phyloP scores from a whole-genome alignment of 2,797 vertebrate species.

The Balearica regulorum region DNA sequence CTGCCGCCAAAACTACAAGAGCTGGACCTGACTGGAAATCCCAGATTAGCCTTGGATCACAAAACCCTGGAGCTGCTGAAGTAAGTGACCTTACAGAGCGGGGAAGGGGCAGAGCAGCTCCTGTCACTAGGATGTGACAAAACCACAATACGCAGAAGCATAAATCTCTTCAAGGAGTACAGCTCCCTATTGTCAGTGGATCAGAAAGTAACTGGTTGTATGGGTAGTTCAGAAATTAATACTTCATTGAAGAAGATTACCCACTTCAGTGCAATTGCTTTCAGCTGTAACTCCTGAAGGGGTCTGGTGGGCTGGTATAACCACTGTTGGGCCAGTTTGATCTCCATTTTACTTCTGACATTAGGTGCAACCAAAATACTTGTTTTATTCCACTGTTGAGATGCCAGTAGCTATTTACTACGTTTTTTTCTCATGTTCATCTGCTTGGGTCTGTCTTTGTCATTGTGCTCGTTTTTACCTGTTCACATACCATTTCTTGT shows the following conservation, averaged over 20 bases:
- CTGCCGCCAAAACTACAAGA: conserved; percentile 95
- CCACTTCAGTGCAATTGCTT: not conserved
- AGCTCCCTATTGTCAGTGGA: not conserved
- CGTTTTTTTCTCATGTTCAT: not conserved
- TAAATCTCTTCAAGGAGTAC: not conserved
- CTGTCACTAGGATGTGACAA: not conserved
- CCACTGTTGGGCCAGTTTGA: not conserved
- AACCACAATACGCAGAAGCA: not conserved
- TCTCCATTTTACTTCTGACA: not conserved
- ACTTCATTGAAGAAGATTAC: not conserved
- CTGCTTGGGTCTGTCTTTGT: not conserved
- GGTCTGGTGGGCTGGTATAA: not conserved
- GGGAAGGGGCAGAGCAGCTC: not conserved
- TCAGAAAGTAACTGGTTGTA: not conserved
- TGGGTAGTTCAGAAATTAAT: not conserved
- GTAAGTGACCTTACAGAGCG: conserved; percentile 71
- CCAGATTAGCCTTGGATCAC: conserved; percentile 92
- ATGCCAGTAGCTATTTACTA: not conserved
- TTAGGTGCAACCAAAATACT: not conserved
- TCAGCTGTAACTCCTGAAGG: not conserved
- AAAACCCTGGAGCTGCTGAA: conserved; percentile 95
- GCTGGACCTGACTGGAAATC: conserved; percentile 95
- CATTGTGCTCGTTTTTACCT: not conserved
- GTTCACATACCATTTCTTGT: not conserved
- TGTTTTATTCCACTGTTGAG: not conserved